These are phyloP conservation scores for Tetramorium parvispinum DNA, from an alignment of 1,140 invertebrate species.

Conservation along the genomic window DNA sequence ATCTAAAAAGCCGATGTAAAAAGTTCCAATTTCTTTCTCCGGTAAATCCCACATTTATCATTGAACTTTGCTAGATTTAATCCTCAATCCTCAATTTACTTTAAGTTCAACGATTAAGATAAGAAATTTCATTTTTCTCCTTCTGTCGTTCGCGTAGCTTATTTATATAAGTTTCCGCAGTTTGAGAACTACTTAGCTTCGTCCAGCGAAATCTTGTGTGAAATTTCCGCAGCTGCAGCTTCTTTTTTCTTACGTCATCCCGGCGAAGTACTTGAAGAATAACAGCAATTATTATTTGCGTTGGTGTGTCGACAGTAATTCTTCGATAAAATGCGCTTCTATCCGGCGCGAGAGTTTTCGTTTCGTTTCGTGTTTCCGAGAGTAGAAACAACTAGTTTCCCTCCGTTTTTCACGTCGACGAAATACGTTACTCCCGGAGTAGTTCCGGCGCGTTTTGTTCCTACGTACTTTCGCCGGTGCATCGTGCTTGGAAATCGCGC, in stretches of 20 bases:
- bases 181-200: background rate
- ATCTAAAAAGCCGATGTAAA: background rate
- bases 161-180: constrained; percentile 37
- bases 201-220: background rate
- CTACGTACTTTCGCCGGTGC: background rate
- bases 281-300: constrained; percentile 29
- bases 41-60: constrained; percentile 5
- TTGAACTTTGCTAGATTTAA: constrained; percentile 20
- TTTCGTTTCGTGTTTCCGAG: background rate
- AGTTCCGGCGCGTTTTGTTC: background rate
- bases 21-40: background rate
- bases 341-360: background rate
- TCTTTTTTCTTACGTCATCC: background rate
- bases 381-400: constrained; percentile 1
- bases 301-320: background rate
- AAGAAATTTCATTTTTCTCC: constrained; percentile 23
- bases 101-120: constrained; percentile 9
- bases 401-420: constrained; percentile 20
- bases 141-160: background rate
- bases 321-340: background rate
- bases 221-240: background rate
- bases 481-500: background rate
- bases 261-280: background rate
- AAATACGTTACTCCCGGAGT: background rate
- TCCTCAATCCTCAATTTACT: background rate